These are phyloP conservation scores for Eriocheir sinensis DNA, from an alignment of 1,140 invertebrate species.

Conservation along the genomic window DNA sequence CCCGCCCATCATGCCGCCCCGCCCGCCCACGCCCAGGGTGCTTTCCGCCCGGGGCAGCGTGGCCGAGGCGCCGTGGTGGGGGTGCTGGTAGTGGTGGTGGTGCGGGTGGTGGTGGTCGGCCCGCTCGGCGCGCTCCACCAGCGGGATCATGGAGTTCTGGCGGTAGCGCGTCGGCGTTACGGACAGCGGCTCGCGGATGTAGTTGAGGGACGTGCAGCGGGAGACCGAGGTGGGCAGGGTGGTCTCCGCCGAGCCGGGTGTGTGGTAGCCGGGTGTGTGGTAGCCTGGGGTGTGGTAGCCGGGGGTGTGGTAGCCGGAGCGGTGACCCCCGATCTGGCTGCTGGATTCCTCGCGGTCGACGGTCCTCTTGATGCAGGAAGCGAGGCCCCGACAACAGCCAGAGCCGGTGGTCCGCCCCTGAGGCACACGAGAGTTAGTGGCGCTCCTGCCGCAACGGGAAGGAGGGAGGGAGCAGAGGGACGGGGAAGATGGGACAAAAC, in stretches of 20 bases:
- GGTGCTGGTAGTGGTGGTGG: conserved; percentile 81
- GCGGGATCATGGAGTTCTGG: conserved; percentile 80
- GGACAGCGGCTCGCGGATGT: conserved; percentile 88
- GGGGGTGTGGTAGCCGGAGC: conserved; percentile 85
- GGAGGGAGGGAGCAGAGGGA: no score
- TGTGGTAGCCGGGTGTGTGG: conserved; percentile 86
- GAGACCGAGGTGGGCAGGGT: conserved; percentile 88
- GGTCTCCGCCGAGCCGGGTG: conserved; percentile 92
- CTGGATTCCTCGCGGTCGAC: conserved; percentile 86
- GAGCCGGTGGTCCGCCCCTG: conserved; percentile 81
- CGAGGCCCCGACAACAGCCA: conserved; percentile 83
- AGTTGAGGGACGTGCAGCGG: conserved; percentile 91
- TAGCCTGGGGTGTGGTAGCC: conserved; percentile 85
- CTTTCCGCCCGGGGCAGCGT: conserved; percentile 76
- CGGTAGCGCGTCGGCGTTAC: conserved; percentile 80
- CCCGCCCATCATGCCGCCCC: conserved; percentile 81
- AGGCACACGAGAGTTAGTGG: not conserved
- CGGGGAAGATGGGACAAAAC: no score
- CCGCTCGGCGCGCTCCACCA: conserved; percentile 82
- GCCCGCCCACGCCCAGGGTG: conserved; percentile 72
- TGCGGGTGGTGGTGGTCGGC: conserved; percentile 80
- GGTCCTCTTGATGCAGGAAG: conserved; percentile 80
- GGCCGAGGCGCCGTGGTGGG: conserved; percentile 75
- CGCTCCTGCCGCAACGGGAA: no score
- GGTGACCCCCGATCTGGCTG: conserved; percentile 81